Base-by-base conservation (phyloP, 2,888 invertebrate genomes). In the Isotomurus palustris region DNA sequence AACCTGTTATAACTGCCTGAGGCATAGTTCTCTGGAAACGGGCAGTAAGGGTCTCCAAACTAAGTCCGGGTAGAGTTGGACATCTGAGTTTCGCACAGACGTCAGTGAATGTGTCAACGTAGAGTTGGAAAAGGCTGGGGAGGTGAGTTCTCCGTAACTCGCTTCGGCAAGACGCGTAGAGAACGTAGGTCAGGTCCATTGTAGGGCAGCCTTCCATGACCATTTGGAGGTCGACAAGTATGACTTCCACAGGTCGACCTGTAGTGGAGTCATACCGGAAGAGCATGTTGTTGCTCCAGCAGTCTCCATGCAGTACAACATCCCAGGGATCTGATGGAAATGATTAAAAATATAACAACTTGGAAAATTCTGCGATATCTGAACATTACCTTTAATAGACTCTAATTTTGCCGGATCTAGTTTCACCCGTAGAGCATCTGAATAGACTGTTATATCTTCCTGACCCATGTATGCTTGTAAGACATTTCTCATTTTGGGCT, bases 231-330 rank as follows among this genome's bases (percentile, higher is more conserved):
- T 63, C 63, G 1, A 63, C 29, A 2, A 63, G 21, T 10, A 52
- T 48, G 3, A 57, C 50, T 27, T 53, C 40, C 6, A 51, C 47
- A 0, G 63, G 57, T 35, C 47, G 40, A 0, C 47, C 48, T 2
- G 44, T 56, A n/a, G 6, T 17, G 5, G 41, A 28, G 21, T 63
- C 47, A 14, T 51, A 36, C 5, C 51, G 50, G 52, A 64, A 61
- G 0, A 61, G 44, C 44, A 62, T 24, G 21, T 62, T 62, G 41
- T 62, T 62, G 14, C 38, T 51, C 53, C 58, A 55, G 5, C 52
- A 24, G 24, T 58, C 58, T 12, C 58, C 61, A 14, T 58, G 58
- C 21, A 24, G 17, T 8, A 61, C 43, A 4, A 58, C 25, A 17
- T 44, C 25, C 58, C 61, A 58, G 1, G 56, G 45, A 4, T 52